Evolutionary conservation across 2,888 invertebrate species (phyloP).

Genomic region (Caenorhabditis sp.): DNA sequence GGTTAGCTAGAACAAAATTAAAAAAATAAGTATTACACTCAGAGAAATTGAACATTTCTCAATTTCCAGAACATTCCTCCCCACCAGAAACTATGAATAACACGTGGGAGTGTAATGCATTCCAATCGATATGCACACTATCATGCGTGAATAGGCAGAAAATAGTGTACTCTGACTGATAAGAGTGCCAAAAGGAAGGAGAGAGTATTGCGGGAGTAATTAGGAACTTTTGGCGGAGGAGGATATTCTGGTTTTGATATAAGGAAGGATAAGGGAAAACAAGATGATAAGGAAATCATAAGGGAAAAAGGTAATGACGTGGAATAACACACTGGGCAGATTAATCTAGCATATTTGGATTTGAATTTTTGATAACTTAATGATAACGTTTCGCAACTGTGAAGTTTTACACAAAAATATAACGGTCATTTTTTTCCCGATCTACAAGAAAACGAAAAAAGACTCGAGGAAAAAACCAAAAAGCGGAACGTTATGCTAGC

Average conservation of each 20-base stretch:
- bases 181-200: conserved; percentile 15
- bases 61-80: too few relatives aligned
- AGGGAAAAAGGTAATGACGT: conserved; percentile 10
- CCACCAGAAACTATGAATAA: conserved; percentile 19
- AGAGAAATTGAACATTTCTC: too few relatives aligned
- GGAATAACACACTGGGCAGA: not conserved
- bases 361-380: too few relatives aligned
- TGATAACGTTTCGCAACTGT: too few relatives aligned
- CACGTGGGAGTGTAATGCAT: conserved; percentile 24
- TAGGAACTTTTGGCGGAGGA: too few relatives aligned
- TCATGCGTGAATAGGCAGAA: not conserved
- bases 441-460: too few relatives aligned
- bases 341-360: too few relatives aligned
- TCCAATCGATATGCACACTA: conserved; percentile 15
- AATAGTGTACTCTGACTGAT: conserved; percentile 20
- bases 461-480: not conserved
- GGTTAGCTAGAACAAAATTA: too few relatives aligned
- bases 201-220: conserved; percentile 27
- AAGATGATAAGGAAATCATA: not conserved
- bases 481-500: not conserved
- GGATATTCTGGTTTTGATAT: conserved; percentile 32
- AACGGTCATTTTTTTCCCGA: too few relatives aligned
- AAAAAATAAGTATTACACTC: too few relatives aligned
- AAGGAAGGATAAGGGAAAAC: not conserved
- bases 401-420: too few relatives aligned